phyloP scores from a whole-genome alignment of 2,113 vertebrate species.

The Campylorhamphus procurvoides region DNA sequence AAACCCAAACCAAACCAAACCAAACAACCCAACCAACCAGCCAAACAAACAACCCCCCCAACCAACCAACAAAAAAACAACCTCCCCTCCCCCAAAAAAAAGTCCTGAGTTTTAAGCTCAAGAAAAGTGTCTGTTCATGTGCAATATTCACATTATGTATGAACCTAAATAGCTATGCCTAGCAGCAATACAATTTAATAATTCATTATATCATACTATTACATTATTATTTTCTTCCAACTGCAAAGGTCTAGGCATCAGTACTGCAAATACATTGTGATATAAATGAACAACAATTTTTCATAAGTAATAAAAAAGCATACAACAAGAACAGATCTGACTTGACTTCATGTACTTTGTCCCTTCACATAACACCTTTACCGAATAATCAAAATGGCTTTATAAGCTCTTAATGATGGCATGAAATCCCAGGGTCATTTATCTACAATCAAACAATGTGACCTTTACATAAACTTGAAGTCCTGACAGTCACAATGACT shows the following conservation, averaged over 20 bases:
- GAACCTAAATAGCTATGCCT: neutral
- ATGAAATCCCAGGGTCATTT: neutral
- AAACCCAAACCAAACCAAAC: neutral
- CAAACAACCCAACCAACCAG: neutral
- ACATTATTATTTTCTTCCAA: neutral
- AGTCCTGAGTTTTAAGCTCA: neutral
- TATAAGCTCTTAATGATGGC: neutral
- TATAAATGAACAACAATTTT: neutral
- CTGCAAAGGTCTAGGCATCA: neutral
- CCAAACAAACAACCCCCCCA: neutral
- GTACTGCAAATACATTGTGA: neutral
- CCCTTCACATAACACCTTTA: neutral
- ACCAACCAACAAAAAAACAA: fast-evolving
- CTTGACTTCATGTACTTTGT: neutral
- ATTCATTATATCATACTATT: neutral
- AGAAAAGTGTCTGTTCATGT: neutral
- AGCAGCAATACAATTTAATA: neutral
- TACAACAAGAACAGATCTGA: neutral
- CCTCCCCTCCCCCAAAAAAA: neutral
- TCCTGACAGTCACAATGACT: neutral
- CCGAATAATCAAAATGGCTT: neutral
- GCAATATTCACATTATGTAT: neutral
- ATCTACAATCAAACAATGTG: neutral
- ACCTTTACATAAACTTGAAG: slow-evolving; percentile 23
- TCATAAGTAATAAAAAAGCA: neutral